These are phyloP conservation scores for Amblyjoppa fuscipennis DNA, from an alignment of 2,888 invertebrate species.

Conservation along the genomic window DNA sequence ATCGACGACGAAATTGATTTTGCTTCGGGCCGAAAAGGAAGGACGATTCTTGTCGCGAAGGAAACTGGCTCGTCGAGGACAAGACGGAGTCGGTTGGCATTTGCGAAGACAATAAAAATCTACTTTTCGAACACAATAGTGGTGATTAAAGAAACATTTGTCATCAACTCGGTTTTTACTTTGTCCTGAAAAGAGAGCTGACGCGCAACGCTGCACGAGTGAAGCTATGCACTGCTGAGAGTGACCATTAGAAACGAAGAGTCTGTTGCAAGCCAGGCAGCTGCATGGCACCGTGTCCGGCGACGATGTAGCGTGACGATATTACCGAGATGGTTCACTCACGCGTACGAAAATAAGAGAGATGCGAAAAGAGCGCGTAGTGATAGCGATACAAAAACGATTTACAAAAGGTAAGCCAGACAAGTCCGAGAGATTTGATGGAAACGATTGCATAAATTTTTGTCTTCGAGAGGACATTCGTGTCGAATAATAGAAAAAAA, in stretches of 20 bases:
- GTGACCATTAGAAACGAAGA: slow-evolving; percentile 13
- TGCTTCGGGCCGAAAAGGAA: no score
- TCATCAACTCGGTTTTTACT: not conserved
- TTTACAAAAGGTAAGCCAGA: not conserved
- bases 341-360: slow-evolving; percentile 19
- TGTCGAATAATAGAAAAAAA: not conserved
- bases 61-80: no score
- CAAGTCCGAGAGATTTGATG: not conserved
- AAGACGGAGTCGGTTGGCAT: no score
- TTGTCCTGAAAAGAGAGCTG: not conserved
- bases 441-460: slow-evolving; percentile 5
- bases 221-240: not conserved
- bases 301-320: not conserved
- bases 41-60: no score
- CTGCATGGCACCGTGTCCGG: not conserved
- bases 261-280: not conserved
- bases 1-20: no score
- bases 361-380: not conserved
- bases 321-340: slow-evolving; percentile 4
- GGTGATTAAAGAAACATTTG: no score
- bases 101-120: no score
- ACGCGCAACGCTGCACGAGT: not conserved
- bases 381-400: not conserved
- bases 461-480: not conserved
- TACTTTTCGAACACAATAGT: no score